Evolutionary conservation across 2,888 invertebrate species (phyloP), one percentile per base, ranked within the genome.

Genomic region (Orthonychiurus folsomi): DNA sequence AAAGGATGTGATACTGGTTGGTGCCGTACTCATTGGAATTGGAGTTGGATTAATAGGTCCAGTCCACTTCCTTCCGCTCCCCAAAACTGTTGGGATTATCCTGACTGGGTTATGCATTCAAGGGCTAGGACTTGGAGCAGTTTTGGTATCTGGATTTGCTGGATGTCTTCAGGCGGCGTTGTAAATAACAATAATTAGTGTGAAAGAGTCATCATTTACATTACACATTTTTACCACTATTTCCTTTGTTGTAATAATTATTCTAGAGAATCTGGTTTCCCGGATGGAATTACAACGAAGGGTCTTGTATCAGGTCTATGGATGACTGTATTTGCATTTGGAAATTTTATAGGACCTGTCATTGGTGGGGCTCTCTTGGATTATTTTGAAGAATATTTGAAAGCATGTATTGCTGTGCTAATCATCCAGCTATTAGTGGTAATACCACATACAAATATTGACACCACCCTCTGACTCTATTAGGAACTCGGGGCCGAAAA

Each of bases 221-320:
- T 20, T 20, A 20, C n/a, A 12, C n/a, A 9, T 20, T 52, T 52
- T 20, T 52, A 21, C 9, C n/a, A 9, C 5, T 12, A 21, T 52
- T 15, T 18, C 5, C 3, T 52, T n/a, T 21, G 62, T 21, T 25
- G 21, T 59, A 73, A 37, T 61, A 64, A 28, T 53, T 37, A 60
- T 64, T 72, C n/a, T 77, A 88, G 88, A 73, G 80, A 81, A 0
- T 81, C 83, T 68, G 89, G 89, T 1, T 85, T 90, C 69, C 86
- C 89, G 0, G 89, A 93, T 76, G 87, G 86, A 65, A 81, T 93
- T 67, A 88, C 90, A 75, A 93, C 93, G 0, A 93, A 89, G 75
- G 93, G 92, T 0, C 79, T 92, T 47, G 87, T 93, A 18, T 91
- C 92, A 1, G 93, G 92, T 0, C 80, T 93, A 73, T 93, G 92